Percentiles rank a stretch among this genome's conserved stretches.
Evolutionary conservation across 2,888 invertebrate genomes (phyloP).

Genomic region (Muschampia plurimacula): DNA sequence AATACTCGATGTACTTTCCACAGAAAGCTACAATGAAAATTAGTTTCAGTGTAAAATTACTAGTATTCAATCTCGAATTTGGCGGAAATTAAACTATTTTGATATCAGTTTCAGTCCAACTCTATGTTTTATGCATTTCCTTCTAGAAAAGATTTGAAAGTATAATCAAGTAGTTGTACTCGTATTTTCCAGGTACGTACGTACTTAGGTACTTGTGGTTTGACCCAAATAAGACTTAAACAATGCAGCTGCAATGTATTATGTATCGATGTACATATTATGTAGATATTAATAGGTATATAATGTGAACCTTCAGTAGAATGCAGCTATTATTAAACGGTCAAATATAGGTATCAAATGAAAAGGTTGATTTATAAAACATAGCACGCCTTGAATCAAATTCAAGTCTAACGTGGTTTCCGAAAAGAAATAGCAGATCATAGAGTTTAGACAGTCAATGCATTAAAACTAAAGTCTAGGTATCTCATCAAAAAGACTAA

Average conservation of each 20-base stretch:
- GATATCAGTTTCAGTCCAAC: slow-evolving; percentile 43
- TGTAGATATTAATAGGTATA: slow-evolving; percentile 1
- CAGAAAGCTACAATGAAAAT: slow-evolving; percentile 57
- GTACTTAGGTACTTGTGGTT: slow-evolving; percentile 24
- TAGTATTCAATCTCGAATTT: slow-evolving; percentile 53
- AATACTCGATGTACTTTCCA: slow-evolving; percentile 3
- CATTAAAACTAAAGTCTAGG: too few species aligned
- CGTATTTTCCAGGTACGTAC: neutral
- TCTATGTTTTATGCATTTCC: neutral
- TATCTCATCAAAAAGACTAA: too few species aligned
- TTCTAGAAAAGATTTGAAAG: slow-evolving; percentile 20
- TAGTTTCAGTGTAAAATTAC: slow-evolving; percentile 57
- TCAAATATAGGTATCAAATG: too few species aligned
- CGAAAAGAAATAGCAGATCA: too few species aligned
- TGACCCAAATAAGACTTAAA: slow-evolving; percentile 25
- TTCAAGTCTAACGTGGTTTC: too few species aligned
- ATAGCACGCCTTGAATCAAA: too few species aligned
- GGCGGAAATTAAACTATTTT: slow-evolving; percentile 7
- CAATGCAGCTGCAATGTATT: slow-evolving; percentile 28
- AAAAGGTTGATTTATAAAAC: too few species aligned
- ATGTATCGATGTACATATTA: slow-evolving; percentile 16
- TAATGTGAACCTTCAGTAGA: neutral
- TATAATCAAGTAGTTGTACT: slow-evolving; percentile 5
- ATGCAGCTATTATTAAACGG: too few species aligned
- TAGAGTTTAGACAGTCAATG: too few species aligned